Conservation (phyloP, 2,113 vertebrate genomes). For the Podilymbus podiceps region DNA sequence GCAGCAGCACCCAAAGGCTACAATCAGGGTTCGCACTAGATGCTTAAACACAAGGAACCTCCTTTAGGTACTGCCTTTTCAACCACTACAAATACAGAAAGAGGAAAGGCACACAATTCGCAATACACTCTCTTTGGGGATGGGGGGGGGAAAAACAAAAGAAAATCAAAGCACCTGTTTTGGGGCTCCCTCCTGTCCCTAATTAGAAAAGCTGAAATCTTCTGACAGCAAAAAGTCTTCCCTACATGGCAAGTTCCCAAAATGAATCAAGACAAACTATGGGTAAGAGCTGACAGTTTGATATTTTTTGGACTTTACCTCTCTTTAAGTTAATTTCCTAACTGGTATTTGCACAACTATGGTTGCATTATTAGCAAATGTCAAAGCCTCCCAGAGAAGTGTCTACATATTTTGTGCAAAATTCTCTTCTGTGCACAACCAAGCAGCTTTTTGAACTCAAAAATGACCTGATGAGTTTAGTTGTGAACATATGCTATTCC, state of each 20-base stretch:
- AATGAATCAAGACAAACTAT: background rate
- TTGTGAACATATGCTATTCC: background rate
- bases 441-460: background rate
- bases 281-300: background rate
- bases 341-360: background rate
- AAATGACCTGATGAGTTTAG: background rate
- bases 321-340: background rate
- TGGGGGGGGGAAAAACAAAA: rapidly evolving
- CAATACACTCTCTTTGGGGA: background rate
- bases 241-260: background rate
- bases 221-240: background rate
- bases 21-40: background rate
- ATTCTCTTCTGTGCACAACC: background rate
- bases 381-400: background rate
- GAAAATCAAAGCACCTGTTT: too few relatives aligned
- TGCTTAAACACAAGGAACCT: background rate
- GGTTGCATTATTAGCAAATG: background rate
- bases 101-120: background rate
- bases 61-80: background rate
- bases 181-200: background rate
- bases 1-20: background rate
- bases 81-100: background rate
- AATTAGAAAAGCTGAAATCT: background rate
- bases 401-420: background rate
- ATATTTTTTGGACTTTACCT: background rate